phyloP scores from a whole-genome alignment of 1,140 invertebrate species.

The Zaprionus ornatus region DNA sequence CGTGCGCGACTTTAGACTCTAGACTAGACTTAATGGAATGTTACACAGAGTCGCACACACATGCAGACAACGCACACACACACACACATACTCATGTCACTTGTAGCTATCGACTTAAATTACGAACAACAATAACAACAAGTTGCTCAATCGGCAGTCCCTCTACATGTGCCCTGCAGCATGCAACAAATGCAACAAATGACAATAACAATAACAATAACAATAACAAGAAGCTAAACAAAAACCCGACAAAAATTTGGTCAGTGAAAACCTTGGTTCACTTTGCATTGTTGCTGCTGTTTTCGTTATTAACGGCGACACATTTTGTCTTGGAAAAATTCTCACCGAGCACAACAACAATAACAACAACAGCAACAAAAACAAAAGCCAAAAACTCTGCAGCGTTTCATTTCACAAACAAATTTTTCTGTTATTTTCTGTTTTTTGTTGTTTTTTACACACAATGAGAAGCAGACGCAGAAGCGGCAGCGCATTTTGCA shows the following conservation, averaged over 20 bases:
- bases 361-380: conserved; percentile 31
- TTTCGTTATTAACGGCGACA: conserved; percentile 35
- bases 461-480: neutral
- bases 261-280: conserved; percentile 59
- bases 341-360: conserved; percentile 42
- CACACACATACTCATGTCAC: conserved; percentile 1
- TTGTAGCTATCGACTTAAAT: conserved; percentile 25
- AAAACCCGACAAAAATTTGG: conserved; percentile 41
- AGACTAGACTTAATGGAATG: conserved; percentile 65
- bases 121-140: conserved; percentile 43
- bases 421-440: conserved; percentile 50
- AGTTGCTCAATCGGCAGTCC: conserved; percentile 57
- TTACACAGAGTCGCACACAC: conserved; percentile 29
- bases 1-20: conserved; percentile 50
- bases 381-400: conserved; percentile 44
- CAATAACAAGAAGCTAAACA: conserved; percentile 23
- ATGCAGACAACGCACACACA: neutral
- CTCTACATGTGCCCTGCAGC: conserved; percentile 44
- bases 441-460: conserved; percentile 9
- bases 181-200: conserved; percentile 19
- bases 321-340: conserved; percentile 61
- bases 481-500: conserved; percentile 45
- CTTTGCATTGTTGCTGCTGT: conserved; percentile 33
- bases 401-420: conserved; percentile 66
- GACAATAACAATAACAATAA: conserved; percentile 34